Evolutionary conservation across 2,797 vertebrate genomes (phyloP).

Genomic region (Tenualosa ilisha): DNA sequence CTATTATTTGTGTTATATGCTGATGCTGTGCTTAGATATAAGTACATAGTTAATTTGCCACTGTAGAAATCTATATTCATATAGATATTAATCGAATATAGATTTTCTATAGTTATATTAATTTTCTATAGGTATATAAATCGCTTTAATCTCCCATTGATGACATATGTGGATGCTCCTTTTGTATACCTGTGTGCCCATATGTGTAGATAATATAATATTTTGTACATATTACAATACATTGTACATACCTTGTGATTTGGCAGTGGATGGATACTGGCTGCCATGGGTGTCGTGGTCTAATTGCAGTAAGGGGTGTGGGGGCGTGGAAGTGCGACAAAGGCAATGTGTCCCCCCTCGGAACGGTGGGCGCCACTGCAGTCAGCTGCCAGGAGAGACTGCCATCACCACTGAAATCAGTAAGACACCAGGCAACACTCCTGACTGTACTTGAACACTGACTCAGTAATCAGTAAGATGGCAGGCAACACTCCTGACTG

Average conservation of each 20-base stretch:
- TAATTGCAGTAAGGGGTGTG: slow-evolving; percentile 78
- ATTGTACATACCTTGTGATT: background rate
- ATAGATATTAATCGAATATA: too few species aligned
- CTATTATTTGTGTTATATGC: too few species aligned
- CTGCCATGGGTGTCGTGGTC: slow-evolving; percentile 84
- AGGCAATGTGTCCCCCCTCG: slow-evolving; percentile 77
- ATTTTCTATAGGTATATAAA: too few species aligned
- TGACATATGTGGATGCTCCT: background rate
- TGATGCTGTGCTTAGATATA: too few species aligned
- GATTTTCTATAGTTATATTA: too few species aligned
- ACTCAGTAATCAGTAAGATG: too few species aligned
- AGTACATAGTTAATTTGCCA: too few species aligned
- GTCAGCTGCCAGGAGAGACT: slow-evolving; percentile 60
- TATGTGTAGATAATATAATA: background rate
- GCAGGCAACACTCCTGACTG: background rate
- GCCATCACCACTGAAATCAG: slow-evolving; percentile 70
- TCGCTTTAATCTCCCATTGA: too few species aligned
- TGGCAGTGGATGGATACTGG: slow-evolving; percentile 83
- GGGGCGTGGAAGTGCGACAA: slow-evolving; percentile 73
- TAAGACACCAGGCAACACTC: slow-evolving; percentile 60
- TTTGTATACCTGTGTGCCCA: background rate
- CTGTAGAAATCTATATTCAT: too few species aligned
- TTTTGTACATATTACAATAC: too few species aligned
- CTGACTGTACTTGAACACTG: background rate
- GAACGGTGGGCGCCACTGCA: slow-evolving; percentile 78